Base-by-base conservation (phyloP, 2,888 invertebrate genomes). In the Phania funesta region DNA sequence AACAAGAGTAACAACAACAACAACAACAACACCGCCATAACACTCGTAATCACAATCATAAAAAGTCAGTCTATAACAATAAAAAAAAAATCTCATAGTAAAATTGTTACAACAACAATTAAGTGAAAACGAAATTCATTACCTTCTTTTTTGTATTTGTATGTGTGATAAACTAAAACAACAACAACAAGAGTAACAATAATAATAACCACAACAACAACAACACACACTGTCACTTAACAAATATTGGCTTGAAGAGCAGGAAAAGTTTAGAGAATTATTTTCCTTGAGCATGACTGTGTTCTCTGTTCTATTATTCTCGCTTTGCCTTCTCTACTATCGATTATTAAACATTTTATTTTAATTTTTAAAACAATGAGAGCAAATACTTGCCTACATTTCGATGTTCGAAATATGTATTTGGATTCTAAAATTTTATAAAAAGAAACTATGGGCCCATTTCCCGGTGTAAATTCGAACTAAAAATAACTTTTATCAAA, bases 61-160 rank as follows among this genome's bases (percentile, higher is more conserved):
- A 67, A 71, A 60, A 65, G n/a, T n/a, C n/a, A 73, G 58, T 60
- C 62, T n/a, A 52, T 68, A 50, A 58, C n/a, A 58, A 74, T 38
- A 71, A 70, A 35, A 71, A 50, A 26, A 68, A 68, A 26, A 71
- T 52, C 18, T 38, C 11, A 16, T 32, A 44, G 32, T 24, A 29
- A 62, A 52, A 20, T 50, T 48, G 62, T 44, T 44, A 29, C 16
- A 67, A 44, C 18, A 68, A 67, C 68, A 64, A 56, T 77, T 74
- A 78, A 78, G 74, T 65, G 74, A 78, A 82, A 82, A 65, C 64
- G 82, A 82, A 82, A 82, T 78, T 82, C 64, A 70, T 74, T 82
- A 35, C 7, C 1, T 35, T 41, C 50, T 16, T 38, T 11, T 5
- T 4, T 38, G 18, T 20, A 9, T 9, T 2, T 11, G 7, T 44